Percentiles rank a stretch among this genome's conserved stretches.
Conservation (phyloP, 2,888 invertebrate species). For the Synanthedon andrenaeformis region DNA sequence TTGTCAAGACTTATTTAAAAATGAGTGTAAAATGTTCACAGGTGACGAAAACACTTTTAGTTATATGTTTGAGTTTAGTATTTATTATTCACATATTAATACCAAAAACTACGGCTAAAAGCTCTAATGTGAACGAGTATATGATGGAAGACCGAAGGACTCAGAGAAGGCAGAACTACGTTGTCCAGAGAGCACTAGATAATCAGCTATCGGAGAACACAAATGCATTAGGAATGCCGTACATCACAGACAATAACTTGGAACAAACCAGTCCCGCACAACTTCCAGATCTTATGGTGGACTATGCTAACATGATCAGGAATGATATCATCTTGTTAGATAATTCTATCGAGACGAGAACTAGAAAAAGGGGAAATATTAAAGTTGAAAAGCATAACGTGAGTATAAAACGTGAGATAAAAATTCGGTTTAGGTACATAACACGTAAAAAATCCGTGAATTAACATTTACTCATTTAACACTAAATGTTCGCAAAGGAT, state of each 20-base stretch:
- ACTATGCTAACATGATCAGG: slow-evolving; percentile 55
- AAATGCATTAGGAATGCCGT: slow-evolving; percentile 25
- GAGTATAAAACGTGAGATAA: slow-evolving; percentile 13
- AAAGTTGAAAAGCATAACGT: slow-evolving; percentile 40
- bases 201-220: slow-evolving; percentile 25
- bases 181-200: slow-evolving; percentile 29
- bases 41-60: slow-evolving; percentile 21
- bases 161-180: slow-evolving; percentile 43
- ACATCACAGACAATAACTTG: slow-evolving; percentile 20
- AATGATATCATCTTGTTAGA: slow-evolving; percentile 53
- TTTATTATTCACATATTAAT: neutral
- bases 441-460: too few relatives aligned
- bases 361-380: slow-evolving; percentile 48
- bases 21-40: slow-evolving; percentile 19
- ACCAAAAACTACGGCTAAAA: neutral
- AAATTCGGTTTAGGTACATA: too few relatives aligned
- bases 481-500: too few relatives aligned
- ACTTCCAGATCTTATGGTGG: slow-evolving; percentile 44
- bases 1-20: too few relatives aligned
- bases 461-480: too few relatives aligned
- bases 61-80: neutral
- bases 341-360: slow-evolving; percentile 53
- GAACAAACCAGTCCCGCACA: slow-evolving; percentile 34
- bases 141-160: slow-evolving; percentile 40
- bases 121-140: slow-evolving; percentile 31